Conservation (phyloP, 1,140 invertebrate species). For the Anadara kagoshimensis region DNA sequence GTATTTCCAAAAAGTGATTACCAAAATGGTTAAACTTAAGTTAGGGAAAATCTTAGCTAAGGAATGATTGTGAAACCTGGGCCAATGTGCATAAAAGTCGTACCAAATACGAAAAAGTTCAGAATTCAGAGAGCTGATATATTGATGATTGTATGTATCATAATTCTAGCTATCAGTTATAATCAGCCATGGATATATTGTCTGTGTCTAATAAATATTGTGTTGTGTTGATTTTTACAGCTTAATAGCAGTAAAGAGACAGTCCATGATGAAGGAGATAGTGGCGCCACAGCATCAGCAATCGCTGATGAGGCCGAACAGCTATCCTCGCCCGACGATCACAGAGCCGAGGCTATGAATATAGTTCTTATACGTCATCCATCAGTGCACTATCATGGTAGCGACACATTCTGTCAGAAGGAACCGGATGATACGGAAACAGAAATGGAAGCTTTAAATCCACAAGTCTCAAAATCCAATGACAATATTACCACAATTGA, state of each 20-base stretch:
- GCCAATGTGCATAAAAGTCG: too few species aligned
- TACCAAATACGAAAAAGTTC: not conserved
- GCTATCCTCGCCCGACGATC: slow-evolving; percentile 50
- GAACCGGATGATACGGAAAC: not conserved
- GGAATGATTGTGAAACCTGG: too few species aligned
- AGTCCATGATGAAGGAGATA: slow-evolving; percentile 60
- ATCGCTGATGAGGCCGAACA: slow-evolving; percentile 47
- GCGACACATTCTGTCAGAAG: slow-evolving; percentile 36
- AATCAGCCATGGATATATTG: not conserved
- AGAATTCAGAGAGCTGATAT: not conserved
- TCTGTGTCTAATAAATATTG: not conserved
- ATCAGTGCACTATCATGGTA: slow-evolving; percentile 35
- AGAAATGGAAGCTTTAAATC: slow-evolving; percentile 29
- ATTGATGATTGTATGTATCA: not conserved
- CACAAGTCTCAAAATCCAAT: slow-evolving; percentile 9
- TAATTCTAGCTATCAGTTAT: not conserved
- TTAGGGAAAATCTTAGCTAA: too few species aligned
- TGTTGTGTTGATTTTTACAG: slow-evolving; percentile 35
- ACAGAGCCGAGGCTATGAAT: slow-evolving; percentile 35
- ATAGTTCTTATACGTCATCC: slow-evolving; percentile 40
- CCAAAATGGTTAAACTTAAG: too few species aligned
- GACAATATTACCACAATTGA: slow-evolving; percentile 3
- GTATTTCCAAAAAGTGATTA: too few species aligned
- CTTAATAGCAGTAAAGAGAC: slow-evolving; percentile 64
- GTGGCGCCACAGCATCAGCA: slow-evolving; percentile 40